Evolutionary conservation across 1,140 invertebrate genomes (phyloP).

Genomic region (Pseudomyrmex cubaensis): DNA sequence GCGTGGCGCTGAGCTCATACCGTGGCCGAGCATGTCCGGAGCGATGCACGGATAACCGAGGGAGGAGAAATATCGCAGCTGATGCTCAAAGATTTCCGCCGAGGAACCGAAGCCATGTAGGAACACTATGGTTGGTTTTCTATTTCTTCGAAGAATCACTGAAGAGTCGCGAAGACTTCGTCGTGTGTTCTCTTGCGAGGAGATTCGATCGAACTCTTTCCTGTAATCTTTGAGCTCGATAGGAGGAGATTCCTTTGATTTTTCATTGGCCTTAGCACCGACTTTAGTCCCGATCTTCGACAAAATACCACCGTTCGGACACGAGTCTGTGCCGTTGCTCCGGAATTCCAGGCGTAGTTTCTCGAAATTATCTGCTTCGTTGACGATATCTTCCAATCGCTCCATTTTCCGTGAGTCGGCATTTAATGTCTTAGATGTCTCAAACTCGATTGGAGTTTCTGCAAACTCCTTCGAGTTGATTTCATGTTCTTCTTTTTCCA

Average conservation of each 20-base stretch:
- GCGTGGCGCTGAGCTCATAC: constrained; percentile 88
- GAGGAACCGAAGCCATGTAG: constrained; percentile 91
- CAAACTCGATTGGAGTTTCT: constrained; percentile 40
- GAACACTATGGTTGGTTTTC: constrained; percentile 88
- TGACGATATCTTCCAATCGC: constrained; percentile 60
- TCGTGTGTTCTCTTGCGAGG: not conserved
- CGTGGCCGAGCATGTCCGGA: constrained; percentile 91
- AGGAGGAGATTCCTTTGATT: constrained; percentile 38
- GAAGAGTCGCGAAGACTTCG: constrained; percentile 49
- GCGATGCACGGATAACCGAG: constrained; percentile 89
- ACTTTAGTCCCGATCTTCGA: not conserved
- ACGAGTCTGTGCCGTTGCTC: constrained; percentile 65
- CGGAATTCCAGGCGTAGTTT: constrained; percentile 79
- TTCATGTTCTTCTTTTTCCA: constrained; percentile 10
- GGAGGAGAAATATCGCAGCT: constrained; percentile 88
- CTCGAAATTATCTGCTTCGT: constrained; percentile 74
- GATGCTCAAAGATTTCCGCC: constrained; percentile 88
- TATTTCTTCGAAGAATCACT: constrained; percentile 74
- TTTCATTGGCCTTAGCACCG: constrained; percentile 65
- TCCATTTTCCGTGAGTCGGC: constrained; percentile 36
- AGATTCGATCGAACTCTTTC: constrained; percentile 62
- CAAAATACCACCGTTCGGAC: constrained; percentile 75
- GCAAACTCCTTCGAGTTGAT: constrained; percentile 26
- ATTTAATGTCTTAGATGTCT: not conserved
- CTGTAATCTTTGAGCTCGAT: constrained; percentile 73